phyloP scores from a whole-genome alignment of 2,888 invertebrate genomes.

The Trachelus tabidus region DNA sequence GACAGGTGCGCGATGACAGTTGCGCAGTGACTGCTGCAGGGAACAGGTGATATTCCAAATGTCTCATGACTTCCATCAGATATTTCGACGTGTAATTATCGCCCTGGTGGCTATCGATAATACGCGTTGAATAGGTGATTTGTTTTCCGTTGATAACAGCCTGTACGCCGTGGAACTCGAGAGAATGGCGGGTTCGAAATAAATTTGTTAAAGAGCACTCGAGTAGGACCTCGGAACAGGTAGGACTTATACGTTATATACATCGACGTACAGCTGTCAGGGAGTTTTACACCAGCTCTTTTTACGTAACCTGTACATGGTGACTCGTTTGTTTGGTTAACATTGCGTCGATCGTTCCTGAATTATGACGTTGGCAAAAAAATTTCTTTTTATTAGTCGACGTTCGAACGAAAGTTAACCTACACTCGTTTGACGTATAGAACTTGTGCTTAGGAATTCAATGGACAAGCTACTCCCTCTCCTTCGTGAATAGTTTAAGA shows the following conservation, averaged over 20 bases:
- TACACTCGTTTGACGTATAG: conserved; percentile 5
- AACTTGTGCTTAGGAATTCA: conserved; percentile 20
- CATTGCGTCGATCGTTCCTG: neutral
- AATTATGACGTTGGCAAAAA: neutral
- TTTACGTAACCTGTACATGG: neutral
- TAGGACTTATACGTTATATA: neutral
- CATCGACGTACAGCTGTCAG: neutral
- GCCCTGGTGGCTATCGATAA: conserved; percentile 24
- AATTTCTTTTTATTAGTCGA: neutral
- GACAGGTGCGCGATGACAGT: conserved; percentile 31
- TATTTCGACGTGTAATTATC: conserved; percentile 24
- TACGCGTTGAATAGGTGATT: conserved; percentile 2
- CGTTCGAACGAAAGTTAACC: conserved; percentile 5
- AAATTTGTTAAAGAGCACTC: neutral
- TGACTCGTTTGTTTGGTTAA: neutral
- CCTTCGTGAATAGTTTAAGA: neutral
- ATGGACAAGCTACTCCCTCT: neutral
- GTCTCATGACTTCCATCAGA: conserved; percentile 35
- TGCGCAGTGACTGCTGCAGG: conserved; percentile 18
- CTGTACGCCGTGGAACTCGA: neutral
- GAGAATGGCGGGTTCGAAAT: conserved; percentile 3
- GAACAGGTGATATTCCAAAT: conserved; percentile 42
- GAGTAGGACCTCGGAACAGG: neutral
- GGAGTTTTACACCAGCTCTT: neutral
- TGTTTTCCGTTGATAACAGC: neutral